phyloP scores from a whole-genome alignment of 2,888 invertebrate genomes.

The Erpobdella octoculata region DNA sequence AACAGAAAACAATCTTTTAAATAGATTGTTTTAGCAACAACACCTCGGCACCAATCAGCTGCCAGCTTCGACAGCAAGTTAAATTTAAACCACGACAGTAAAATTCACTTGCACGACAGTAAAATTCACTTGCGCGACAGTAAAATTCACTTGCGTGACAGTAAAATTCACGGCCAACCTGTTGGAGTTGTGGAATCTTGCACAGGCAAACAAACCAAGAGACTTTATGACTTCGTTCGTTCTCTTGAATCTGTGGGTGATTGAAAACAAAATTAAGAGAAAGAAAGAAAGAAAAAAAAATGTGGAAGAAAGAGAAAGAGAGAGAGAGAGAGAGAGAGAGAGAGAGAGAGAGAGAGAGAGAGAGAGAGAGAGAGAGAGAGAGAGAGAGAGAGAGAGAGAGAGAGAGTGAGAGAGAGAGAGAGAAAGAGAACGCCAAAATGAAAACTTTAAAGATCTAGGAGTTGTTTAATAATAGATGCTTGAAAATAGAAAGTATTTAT shows the following conservation, averaged over 20 bases:
- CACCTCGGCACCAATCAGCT: not conserved
- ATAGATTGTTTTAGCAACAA: no score
- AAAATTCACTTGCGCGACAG: no score
- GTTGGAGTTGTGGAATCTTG: not conserved
- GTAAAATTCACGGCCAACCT: not conserved
- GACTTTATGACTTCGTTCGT: constrained; percentile 19
- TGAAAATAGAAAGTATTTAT: no score
- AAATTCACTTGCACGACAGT: not conserved
- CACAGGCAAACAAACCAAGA: constrained; percentile 11
- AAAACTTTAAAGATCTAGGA: no score
- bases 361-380: no score
- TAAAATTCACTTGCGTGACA: not conserved
- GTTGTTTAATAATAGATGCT: no score
- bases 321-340: not conserved
- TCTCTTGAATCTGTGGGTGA: not conserved
- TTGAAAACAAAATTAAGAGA: not conserved
- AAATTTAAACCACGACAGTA: not conserved
- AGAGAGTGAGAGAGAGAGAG: no score
- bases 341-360: not conserved
- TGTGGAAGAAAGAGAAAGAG: not conserved
- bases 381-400: no score
- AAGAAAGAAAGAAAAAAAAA: not conserved
- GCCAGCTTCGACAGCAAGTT: not conserved
- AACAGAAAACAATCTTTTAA: no score
- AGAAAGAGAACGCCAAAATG: no score